These are phyloP conservation scores for Sardina pilchardus DNA, from an alignment of 2,113 vertebrate genomes.

Conservation along the genomic window DNA sequence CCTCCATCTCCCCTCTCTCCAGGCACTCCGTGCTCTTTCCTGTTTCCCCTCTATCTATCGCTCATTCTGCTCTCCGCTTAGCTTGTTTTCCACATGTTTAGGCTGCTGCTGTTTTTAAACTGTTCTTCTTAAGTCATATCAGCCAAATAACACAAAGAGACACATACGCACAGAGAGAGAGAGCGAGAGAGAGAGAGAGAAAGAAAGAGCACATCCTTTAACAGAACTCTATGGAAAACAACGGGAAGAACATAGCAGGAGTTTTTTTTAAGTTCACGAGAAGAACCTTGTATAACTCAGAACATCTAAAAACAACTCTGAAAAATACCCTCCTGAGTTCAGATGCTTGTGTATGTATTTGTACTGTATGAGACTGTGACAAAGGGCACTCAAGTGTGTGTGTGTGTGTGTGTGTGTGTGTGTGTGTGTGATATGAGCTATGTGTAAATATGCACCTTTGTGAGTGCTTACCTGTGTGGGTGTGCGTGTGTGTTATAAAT, in stretches of 20 bases:
- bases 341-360: background rate
- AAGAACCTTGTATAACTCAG: background rate
- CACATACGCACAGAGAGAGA: background rate
- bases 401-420: background rate
- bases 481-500: background rate
- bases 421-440: background rate
- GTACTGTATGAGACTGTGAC: background rate
- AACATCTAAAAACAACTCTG: background rate
- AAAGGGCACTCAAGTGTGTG: background rate
- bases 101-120: slow-evolving; percentile 34
- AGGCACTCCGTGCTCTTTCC: slow-evolving; percentile 36
- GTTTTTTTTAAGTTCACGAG: background rate
- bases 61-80: slow-evolving; percentile 9
- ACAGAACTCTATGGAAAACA: background rate
- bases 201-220: background rate
- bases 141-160: background rate
- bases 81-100: slow-evolving; percentile 31
- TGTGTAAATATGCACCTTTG: background rate
- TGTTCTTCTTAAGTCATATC: background rate
- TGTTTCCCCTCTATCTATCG: slow-evolving; percentile 37
- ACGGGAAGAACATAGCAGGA: background rate
- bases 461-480: background rate
- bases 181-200: background rate
- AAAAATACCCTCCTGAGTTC: background rate
- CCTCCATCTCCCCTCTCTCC: slow-evolving; percentile 13